These are phyloP conservation scores for Corythucha ciliata DNA, from an alignment of 2,888 invertebrate species.

Conservation along the genomic window DNA sequence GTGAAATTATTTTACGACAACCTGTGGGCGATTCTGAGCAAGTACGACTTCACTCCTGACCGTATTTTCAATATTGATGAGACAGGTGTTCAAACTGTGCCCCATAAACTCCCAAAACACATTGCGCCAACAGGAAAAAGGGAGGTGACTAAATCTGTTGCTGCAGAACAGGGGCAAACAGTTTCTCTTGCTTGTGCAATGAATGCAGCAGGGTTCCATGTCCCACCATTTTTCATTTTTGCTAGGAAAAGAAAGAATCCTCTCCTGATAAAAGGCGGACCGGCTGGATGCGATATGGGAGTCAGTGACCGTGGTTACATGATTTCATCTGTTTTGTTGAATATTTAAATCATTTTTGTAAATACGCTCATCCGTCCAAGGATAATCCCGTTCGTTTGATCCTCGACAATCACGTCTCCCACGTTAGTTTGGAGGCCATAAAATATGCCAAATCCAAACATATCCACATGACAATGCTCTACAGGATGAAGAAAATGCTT, in stretches of 20 bases:
- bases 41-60: slow-evolving; percentile 11
- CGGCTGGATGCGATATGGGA: slow-evolving; percentile 19
- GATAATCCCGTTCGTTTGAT: slow-evolving; percentile 32
- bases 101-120: slow-evolving; percentile 28
- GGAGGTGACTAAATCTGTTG: slow-evolving; percentile 26
- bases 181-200: slow-evolving; percentile 26
- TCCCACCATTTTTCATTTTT: slow-evolving; percentile 29
- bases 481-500: background rate
- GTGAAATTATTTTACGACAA: slow-evolving; percentile 13
- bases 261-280: slow-evolving; percentile 14
- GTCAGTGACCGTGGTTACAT: slow-evolving; percentile 27
- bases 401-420: slow-evolving; percentile 34
- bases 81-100: slow-evolving; percentile 28
- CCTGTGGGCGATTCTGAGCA: slow-evolving; percentile 4
- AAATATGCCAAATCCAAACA: slow-evolving; percentile 29
- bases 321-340: slow-evolving; percentile 14
- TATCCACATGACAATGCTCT: slow-evolving; percentile 34
- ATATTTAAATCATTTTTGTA: slow-evolving; percentile 8
- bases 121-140: slow-evolving; percentile 26
- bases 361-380: slow-evolving; percentile 22
- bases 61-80: slow-evolving; percentile 31
- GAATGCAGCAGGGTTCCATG: slow-evolving; percentile 18
- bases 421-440: slow-evolving; percentile 34
- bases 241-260: slow-evolving; percentile 22
- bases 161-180: slow-evolving; percentile 29